Evolutionary conservation across 2,113 vertebrate genomes (phyloP).

Genomic region (Ptyas mucosa): DNA sequence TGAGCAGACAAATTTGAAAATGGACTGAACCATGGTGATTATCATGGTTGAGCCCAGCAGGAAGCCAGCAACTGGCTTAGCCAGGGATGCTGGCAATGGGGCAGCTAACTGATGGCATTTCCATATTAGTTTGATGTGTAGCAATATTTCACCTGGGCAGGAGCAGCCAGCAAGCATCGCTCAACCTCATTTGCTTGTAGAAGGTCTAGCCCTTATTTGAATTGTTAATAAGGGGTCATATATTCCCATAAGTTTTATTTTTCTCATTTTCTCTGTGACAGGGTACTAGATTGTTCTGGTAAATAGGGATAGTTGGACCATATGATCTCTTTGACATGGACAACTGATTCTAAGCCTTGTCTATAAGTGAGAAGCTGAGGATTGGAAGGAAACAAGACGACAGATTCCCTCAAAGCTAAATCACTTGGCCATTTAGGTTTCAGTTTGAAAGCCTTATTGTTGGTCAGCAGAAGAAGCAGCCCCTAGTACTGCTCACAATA

Average conservation of each 20-base stretch:
- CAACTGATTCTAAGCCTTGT: not conserved
- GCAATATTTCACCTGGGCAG: not conserved
- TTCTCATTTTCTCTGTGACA: not conserved
- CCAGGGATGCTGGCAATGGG: not conserved
- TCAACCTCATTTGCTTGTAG: not conserved
- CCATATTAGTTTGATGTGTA: not conserved
- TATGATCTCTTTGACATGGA: not conserved
- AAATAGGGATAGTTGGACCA: not conserved
- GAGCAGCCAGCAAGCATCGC: not conserved
- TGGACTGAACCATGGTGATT: not conserved
- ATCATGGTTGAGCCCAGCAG: not conserved
- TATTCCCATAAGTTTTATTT: not conserved
- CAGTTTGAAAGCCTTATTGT: slow-evolving; percentile 32
- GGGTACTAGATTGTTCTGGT: not conserved
- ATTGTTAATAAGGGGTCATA: not conserved
- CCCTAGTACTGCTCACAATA: slow-evolving; percentile 7
- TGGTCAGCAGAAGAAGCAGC: slow-evolving; percentile 38
- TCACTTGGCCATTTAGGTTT: not conserved
- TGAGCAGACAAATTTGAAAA: not conserved
- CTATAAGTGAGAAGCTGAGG: not conserved
- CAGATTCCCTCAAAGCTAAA: not conserved
- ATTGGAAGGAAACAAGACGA: not conserved
- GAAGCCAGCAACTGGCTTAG: not conserved
- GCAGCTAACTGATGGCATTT: not conserved
- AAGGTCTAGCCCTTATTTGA: not conserved